phyloP scores from a whole-genome alignment of 1,140 invertebrate genomes.

The Hirudo medicinalis region DNA sequence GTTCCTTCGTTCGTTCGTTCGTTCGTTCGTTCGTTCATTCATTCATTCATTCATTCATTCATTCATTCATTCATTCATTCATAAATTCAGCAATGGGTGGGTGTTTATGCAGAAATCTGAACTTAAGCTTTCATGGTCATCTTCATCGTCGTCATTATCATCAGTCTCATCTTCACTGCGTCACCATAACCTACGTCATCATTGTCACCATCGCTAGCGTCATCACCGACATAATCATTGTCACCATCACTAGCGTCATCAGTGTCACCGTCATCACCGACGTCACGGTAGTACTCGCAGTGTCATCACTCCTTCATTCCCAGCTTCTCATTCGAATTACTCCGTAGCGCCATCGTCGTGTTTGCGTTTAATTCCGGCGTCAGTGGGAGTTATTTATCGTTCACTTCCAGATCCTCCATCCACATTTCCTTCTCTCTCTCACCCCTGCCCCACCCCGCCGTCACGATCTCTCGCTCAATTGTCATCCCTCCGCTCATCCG shows the following conservation, averaged over 20 bases:
- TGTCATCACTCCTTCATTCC: background rate
- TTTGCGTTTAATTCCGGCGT: background rate
- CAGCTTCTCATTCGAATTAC: background rate
- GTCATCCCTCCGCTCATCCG: background rate
- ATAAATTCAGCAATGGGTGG: background rate
- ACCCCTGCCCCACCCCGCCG: no score
- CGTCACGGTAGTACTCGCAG: no score
- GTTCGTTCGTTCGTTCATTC: background rate
- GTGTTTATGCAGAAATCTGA: no score
- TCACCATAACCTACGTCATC: background rate
- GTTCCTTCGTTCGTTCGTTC: background rate
- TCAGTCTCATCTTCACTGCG: background rate
- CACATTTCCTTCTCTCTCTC: background rate
- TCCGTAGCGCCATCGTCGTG: background rate
- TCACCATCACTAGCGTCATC: background rate
- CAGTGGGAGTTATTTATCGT: background rate
- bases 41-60: background rate
- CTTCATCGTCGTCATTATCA: background rate
- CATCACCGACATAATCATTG: background rate
- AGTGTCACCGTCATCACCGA: background rate
- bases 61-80: no score
- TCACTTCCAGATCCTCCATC: background rate
- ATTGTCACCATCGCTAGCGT: background rate
- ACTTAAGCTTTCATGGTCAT: conserved; percentile 1
- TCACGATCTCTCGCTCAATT: background rate